Base-by-base conservation (phyloP, 2,113 vertebrate genomes). In the Amphiprion ocellaris region DNA sequence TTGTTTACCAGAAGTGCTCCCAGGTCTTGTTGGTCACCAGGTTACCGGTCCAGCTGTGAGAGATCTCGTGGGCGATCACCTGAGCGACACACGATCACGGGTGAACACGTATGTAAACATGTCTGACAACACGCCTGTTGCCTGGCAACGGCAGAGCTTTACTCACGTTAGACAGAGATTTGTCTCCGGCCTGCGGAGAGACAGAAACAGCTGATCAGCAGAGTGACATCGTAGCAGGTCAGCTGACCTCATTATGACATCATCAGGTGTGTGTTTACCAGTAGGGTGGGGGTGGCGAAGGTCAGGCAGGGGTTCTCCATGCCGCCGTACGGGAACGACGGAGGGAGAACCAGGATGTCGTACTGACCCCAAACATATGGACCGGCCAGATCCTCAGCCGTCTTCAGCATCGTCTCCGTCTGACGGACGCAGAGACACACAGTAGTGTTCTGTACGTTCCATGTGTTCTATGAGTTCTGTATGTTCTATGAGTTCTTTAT, bases 231-330 rank as follows among this genome's bases (percentile, higher is more conserved):
- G 7, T 10, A 7, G 23, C 4, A 54, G 17, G 65, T 66, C 39
- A 30, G 68, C 15, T 5, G 37, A 8, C 16, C 1, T 62, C 21
- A 52, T n/a, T n/a, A 39, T 37, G 28, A 17, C 5, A 44, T 5
- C 41, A 26, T 61, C 16, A 14, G 23, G 52, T 19, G 17, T 26
- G 2, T 46, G 1, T 93, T 90, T 89, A 99, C 98, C 95, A 99
- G 87, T 1, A 99, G 61, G 0, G 98, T 99, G 28, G 98, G 98
- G 0, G 98, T 99, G 21, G 97, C 96, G 69, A 97, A 99, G 47
- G 98, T 99, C 59, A 99, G 96, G 47, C 98, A 99, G 24, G 98
- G 98, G 76, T 99, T 99, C 85, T 99, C 98, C 98, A 99, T 99
- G 23, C 98, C 98, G 0, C 97, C 98, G 0, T 98, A 99, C 0